Base-by-base conservation (phyloP, 64 coral and sea anemone genomes). In the Montipora capricornis region DNA sequence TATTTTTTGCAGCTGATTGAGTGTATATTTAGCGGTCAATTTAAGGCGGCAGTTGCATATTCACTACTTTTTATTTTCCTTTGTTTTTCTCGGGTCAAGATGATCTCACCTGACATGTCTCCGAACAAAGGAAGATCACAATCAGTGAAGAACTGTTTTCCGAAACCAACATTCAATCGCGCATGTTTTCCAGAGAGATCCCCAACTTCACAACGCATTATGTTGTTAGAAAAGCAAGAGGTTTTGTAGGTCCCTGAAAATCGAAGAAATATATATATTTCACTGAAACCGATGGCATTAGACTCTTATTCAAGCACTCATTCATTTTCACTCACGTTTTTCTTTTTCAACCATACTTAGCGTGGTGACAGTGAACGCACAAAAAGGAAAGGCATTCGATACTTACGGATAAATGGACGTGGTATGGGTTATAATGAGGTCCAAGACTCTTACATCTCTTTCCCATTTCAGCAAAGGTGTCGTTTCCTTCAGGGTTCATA, bases 401-500 rank as follows among this genome's bases (percentile, higher is more conserved):
- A 47, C 70, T 80, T 74, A 98, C 94, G 76, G 90, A 24, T 6
- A 94, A n/a, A 73, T 92, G 87, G 10, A 99, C 97, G 4, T 80
- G 62, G 79, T 89, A 99, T 16, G 97, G 97, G 68, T 99, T 99
- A 49, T 94, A 99, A 81, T 99, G 97, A 84, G 87, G 81, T 73
- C 89, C 76, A 64, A 84, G 66, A 82, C 95, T 99, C 13, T 94
- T 76, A 53, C 94, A 96, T 77, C 92, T 94, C 69, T 88, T 78
- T 2, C 81, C 79, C 77, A 93, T 83, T 20, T 29, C 48, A 49
- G 87, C 77, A 8, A 76, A 49, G 16, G 44, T 59, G 49, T 96
- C 97, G 82, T 82, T 74, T 5, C 91, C 94, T 47, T 96, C 95
- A 17, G 92, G 76, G 13, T 91, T 80, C 5, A 93, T 87, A 86